Percentiles rank a stretch among this genome's conserved stretches.
Conservation (phyloP, 2,797 vertebrate genomes). For the Pangasius djambal region DNA sequence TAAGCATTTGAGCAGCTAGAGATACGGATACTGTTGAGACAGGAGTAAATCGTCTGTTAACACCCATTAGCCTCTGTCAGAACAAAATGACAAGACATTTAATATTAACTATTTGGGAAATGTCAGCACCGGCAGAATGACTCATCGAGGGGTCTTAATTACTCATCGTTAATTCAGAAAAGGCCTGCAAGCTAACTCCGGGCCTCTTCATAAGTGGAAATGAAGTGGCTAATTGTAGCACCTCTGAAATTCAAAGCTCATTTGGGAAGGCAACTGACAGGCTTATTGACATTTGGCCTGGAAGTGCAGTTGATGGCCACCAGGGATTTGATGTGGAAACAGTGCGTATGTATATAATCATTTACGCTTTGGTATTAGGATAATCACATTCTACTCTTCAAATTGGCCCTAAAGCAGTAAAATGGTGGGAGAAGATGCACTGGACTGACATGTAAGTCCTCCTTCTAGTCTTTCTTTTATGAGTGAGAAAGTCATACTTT, state of each 20-base stretch:
- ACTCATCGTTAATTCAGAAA: slow-evolving; percentile 83
- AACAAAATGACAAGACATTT: slow-evolving; percentile 87
- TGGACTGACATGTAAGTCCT: slow-evolving; percentile 25
- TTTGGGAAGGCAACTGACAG: slow-evolving; percentile 74
- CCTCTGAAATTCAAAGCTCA: slow-evolving; percentile 78
- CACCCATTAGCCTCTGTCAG: slow-evolving; percentile 87
- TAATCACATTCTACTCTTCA: slow-evolving; percentile 52
- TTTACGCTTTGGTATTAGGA: slow-evolving; percentile 28
- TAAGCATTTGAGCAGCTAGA: neutral
- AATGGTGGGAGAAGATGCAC: slow-evolving; percentile 49
- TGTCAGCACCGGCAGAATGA: slow-evolving; percentile 78
- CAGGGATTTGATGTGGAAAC: slow-evolving; percentile 57
- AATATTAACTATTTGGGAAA: slow-evolving; percentile 87
- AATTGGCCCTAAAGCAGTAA: slow-evolving; percentile 47
- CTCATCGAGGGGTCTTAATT: slow-evolving; percentile 82
- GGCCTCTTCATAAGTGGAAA: slow-evolving; percentile 76
- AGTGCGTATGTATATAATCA: slow-evolving; percentile 22
- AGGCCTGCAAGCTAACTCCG: slow-evolving; percentile 76
- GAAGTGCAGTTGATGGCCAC: slow-evolving; percentile 69
- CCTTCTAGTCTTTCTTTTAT: neutral
- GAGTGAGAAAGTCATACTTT: slow-evolving; percentile 60
- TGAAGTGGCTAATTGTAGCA: slow-evolving; percentile 78
- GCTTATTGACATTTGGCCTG: slow-evolving; percentile 77
- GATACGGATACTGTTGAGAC: slow-evolving; percentile 68
- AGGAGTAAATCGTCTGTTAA: slow-evolving; percentile 90